Evolutionary conservation across 53 echinoderm and acorn worm genomes (phyloP), one percentile per base, ranked within the genome.

Genomic region (Mesocentrotus franciscanus): DNA sequence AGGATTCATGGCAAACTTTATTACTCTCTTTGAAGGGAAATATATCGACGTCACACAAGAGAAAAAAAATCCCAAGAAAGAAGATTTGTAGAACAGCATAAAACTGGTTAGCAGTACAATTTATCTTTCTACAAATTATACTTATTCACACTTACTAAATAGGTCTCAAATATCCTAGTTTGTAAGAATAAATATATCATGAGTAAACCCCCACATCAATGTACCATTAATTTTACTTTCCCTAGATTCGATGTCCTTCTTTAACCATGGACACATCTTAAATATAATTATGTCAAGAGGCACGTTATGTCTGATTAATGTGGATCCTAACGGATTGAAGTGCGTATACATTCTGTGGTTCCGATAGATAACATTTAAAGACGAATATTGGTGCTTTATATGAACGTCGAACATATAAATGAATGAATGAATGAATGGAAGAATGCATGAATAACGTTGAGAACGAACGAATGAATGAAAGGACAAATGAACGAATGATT

Each of bases 1-100:
- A 91, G 91, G 91, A 91, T 91, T 91, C 91, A 91, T 91, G 91
- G 91, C 91, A 91, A 91, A 91, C 91, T 91, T 91, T 91, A 91
- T 91, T 91, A 64, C 66, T 91, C 91, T 91, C 66, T 34, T 27
- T 20, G 35, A 66, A 91, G 91, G 91, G 91, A 91, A 66, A 91
- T 91, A 91, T 64, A 91, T 35, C 35, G 91, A 91, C 91, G 64
- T 91, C 91, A 91, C 91, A 91, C 91, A 35, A 91, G 58, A 91
- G 32, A 20, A 16, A 85, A 91, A 81, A 81, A 36, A 18, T 4
- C 42, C 17, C 17, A 42, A 35, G 24, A 91, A 90, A n/a, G 36
- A 56, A 27, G 87, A 9, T 87, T 58, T 57, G 58, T 27, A 56
- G 58, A 87, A 57, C 26, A 58, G 84, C 84, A 84, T 17, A 84